These are phyloP conservation scores for Lasioglossum marginatum DNA, from an alignment of 2,888 invertebrate genomes.

Conservation along the genomic window DNA sequence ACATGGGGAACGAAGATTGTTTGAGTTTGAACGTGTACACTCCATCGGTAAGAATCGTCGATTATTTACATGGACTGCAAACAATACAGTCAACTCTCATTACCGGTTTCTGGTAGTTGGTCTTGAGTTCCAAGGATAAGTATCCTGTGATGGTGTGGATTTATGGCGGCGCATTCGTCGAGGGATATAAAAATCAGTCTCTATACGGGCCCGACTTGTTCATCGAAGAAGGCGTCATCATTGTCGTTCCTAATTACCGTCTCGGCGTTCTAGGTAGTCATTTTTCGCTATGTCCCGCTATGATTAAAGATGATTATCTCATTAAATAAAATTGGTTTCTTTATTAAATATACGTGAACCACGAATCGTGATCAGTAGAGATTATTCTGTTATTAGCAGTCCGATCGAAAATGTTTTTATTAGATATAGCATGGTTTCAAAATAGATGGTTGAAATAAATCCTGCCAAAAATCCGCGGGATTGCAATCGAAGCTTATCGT, in stretches of 20 bases:
- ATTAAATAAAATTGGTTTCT: no score
- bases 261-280: slow-evolving; percentile 64
- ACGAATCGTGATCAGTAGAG: no score
- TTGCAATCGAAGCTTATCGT: background rate
- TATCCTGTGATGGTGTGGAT: slow-evolving; percentile 70
- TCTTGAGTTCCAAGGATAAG: background rate
- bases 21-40: slow-evolving; percentile 30
- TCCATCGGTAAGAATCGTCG: slow-evolving; percentile 8
- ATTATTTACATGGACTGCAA: background rate
- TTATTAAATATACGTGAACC: no score
- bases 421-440: no score
- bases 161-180: slow-evolving; percentile 63
- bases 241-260: slow-evolving; percentile 71
- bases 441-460: no score
- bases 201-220: slow-evolving; percentile 62
- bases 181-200: slow-evolving; percentile 32
- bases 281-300: no score
- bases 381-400: no score
- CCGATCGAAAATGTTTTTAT: no score
- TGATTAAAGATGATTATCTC: no score
- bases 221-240: slow-evolving; percentile 65
- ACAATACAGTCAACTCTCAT: background rate
- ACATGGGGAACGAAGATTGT: slow-evolving; percentile 25
- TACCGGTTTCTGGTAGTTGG: background rate
- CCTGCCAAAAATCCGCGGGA: no score